Conservation (phyloP, 2,888 invertebrate genomes). For the Synergus gifuensis region DNA sequence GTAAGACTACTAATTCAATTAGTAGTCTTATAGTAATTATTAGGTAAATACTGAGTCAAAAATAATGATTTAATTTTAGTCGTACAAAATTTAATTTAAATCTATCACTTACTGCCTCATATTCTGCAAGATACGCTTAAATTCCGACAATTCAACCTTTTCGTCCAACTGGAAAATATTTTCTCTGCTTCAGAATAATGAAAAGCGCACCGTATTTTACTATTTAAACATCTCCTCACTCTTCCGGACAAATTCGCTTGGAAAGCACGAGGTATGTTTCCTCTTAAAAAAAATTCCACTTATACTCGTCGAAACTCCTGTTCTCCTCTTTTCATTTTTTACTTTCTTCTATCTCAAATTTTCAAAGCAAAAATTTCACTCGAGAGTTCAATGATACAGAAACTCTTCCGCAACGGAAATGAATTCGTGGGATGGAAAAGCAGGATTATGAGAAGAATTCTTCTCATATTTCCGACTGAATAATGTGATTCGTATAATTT, state of each 20-base stretch:
- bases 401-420: conserved; percentile 58
- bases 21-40: too few relatives aligned
- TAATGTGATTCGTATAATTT: conserved; percentile 68
- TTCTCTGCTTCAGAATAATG: neutral
- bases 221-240: neutral
- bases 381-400: conserved; percentile 12
- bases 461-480: conserved; percentile 54
- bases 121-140: neutral
- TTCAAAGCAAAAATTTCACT: neutral
- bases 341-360: neutral
- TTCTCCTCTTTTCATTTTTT: neutral
- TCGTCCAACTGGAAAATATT: neutral
- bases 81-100: neutral
- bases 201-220: neutral
- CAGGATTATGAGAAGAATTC: conserved; percentile 61
- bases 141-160: neutral
- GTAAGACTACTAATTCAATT: too few relatives aligned
- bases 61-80: too few relatives aligned
- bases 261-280: neutral
- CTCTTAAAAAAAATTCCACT: neutral
- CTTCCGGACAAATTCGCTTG: neutral
- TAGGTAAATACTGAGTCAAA: too few relatives aligned
- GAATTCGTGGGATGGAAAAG: conserved; percentile 57
- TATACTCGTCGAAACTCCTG: neutral
- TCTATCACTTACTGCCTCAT: neutral